Base-by-base conservation (phyloP, 2,113 vertebrate genomes). In the Leptobrachium ailaonicum region DNA sequence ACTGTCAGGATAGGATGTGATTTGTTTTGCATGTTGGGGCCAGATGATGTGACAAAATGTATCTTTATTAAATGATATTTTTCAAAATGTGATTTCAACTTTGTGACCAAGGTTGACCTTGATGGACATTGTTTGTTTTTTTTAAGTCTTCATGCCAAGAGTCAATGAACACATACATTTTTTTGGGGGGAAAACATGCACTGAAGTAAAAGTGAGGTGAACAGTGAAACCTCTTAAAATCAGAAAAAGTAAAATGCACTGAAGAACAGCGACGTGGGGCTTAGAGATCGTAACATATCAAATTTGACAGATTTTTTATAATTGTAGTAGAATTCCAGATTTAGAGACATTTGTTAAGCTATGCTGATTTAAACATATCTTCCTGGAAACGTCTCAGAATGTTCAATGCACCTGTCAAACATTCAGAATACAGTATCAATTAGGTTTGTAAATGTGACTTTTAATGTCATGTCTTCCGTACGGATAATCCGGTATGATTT, bases 281-380 rank as follows among this genome's bases (percentile, higher is more conserved):
- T 62, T 79, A 79, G 66, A 72, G 68, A 79, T 72, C 64, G 69
- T 64, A 79, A 10, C 69, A 79, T 64, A 79, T 72, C 72, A 69
- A 72, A 79, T 42, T 67, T 72, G 77, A 66, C 77, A 79, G 68
- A 64, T 50, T 60, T 79, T 72, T 79, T 79, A 32, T 79, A 79
- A 79, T 79, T 79, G 64, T 71, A 79, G 71, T 79, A 79, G 71
- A 79, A 79, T 79, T 72, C 72, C 69, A 43, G 41, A 69, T 71
- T 79, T 79, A 53, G 68, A 79, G 77, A 79, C 69, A 79, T 58
- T 4, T 50, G 47, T 50, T 50, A 5, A 50, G 47, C 47, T 1
- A 50, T 50, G 8, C 47, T 8, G 47, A 5, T 4, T 50, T 50
- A 50, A 50, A 50, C 8, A 50, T 50, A 50, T 50, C 47, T 8